A percentile compares a stretch with the other conserved stretches of the same genome.
These are phyloP conservation scores for Atta texana DNA, from an alignment of 1,140 invertebrate species.

Conservation along the genomic window DNA sequence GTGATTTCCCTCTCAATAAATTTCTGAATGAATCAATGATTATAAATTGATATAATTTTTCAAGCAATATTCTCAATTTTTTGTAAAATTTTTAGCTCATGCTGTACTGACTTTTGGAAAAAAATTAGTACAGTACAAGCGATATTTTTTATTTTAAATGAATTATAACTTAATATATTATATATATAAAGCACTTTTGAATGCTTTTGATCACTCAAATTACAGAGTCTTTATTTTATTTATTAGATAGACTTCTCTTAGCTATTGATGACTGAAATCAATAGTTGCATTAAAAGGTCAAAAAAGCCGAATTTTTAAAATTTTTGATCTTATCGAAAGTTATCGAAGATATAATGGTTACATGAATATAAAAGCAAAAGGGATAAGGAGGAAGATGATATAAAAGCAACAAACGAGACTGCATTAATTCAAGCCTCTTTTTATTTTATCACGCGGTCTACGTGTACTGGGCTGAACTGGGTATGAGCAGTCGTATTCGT, in stretches of 20 bases:
- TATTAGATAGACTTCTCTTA: neutral
- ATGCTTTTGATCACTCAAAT: neutral
- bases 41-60: neutral
- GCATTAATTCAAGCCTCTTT: conserved; percentile 24
- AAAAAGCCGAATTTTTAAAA: neutral
- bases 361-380: neutral
- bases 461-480: too few species aligned
- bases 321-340: neutral
- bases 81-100: neutral
- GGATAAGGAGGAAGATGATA: neutral
- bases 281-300: neutral
- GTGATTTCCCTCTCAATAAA: too few species aligned
- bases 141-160: neutral
- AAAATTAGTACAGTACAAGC: neutral
- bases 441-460: conserved; percentile 31
- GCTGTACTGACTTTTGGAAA: neutral
- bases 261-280: neutral
- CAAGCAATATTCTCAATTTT: neutral
- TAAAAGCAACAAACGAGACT: conserved; percentile 9
- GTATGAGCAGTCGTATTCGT: neutral
- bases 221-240: neutral
- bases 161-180: neutral
- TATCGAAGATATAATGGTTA: conserved; percentile 8
- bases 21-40: too few species aligned
- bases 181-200: neutral